Evolutionary conservation across 2,113 vertebrate species (phyloP).

Genomic region (Percopsis transmontana): DNA sequence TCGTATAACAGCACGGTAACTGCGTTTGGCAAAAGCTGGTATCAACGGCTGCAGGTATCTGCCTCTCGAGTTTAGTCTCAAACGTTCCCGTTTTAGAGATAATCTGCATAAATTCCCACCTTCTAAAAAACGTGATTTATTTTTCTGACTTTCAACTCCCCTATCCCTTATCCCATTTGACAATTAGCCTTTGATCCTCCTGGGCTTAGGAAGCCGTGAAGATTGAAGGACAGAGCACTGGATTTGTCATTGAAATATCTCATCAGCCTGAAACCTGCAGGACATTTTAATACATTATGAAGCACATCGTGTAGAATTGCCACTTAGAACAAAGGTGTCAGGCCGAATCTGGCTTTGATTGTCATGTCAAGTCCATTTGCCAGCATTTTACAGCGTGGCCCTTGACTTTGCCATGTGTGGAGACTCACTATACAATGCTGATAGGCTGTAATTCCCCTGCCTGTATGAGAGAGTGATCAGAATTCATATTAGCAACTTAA

Average conservation of each 20-base stretch:
- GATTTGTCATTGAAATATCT: conserved; percentile 66
- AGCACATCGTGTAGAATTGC: conserved; percentile 57
- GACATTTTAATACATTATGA: conserved; percentile 63
- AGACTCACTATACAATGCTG: conserved; percentile 54
- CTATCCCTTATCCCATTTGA: conserved; percentile 62
- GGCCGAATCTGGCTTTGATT: conserved; percentile 50
- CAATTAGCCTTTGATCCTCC: conserved; percentile 72
- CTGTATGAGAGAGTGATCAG: conserved; percentile 71
- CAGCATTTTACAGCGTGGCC: conserved; percentile 61
- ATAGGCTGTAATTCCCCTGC: conserved; percentile 68
- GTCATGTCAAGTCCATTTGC: conserved; percentile 68
- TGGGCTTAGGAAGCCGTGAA: conserved; percentile 47
- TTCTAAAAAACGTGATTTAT: conserved; percentile 48
- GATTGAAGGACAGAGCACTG: conserved; percentile 63
- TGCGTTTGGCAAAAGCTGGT: conserved; percentile 3
- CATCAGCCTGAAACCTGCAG: conserved; percentile 62
- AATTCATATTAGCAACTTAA: conserved; percentile 77
- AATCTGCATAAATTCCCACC: conserved; percentile 74
- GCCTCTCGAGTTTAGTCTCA: conserved; percentile 43
- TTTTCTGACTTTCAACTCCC: conserved; percentile 45
- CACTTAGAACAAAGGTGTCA: conserved; percentile 61
- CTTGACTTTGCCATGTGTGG: conserved; percentile 72
- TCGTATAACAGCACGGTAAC: conserved; percentile 1
- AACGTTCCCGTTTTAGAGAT: conserved; percentile 44
- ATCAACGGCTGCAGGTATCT: conserved; percentile 5